Evolutionary conservation across 2,888 invertebrate genomes (phyloP).

Genomic region (Luperina testacea): DNA sequence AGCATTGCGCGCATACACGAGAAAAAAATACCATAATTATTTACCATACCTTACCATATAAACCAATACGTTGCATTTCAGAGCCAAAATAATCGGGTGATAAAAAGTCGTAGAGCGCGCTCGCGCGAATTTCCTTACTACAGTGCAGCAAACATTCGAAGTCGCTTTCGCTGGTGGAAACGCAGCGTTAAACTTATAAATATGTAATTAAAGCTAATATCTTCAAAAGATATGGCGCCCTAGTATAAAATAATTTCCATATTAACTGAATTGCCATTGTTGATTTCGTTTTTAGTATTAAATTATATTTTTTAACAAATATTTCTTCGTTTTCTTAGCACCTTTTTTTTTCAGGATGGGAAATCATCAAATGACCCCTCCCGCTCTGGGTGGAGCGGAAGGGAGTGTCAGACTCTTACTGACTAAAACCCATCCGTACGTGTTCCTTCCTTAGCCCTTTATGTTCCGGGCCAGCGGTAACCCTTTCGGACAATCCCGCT

Average conservation of each 20-base stretch:
- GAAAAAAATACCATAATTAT: neutral
- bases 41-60: neutral
- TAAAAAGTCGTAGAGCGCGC: neutral
- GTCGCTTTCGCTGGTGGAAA: slow-evolving; percentile 20
- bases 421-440: too few species aligned
- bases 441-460: too few species aligned
- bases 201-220: slow-evolving; percentile 71
- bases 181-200: slow-evolving; percentile 56
- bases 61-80: neutral
- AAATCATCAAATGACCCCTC: too few species aligned
- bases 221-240: slow-evolving; percentile 79
- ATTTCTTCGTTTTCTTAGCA: slow-evolving; percentile 19
- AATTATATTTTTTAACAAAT: slow-evolving; percentile 80
- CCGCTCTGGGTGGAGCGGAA: too few species aligned
- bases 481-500: too few species aligned
- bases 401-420: too few species aligned
- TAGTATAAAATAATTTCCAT: slow-evolving; percentile 67
- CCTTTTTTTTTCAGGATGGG: too few species aligned
- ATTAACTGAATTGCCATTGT: slow-evolving; percentile 84
- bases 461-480: too few species aligned
- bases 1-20: neutral
- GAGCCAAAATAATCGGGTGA: neutral
- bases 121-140: too few species aligned
- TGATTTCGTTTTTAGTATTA: slow-evolving; percentile 82
- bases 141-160: slow-evolving; percentile 3